Evolutionary conservation across 2,797 vertebrate genomes (phyloP), one percentile per base, ranked within the genome.

Genomic region (Orientallactaga sibirica): DNA sequence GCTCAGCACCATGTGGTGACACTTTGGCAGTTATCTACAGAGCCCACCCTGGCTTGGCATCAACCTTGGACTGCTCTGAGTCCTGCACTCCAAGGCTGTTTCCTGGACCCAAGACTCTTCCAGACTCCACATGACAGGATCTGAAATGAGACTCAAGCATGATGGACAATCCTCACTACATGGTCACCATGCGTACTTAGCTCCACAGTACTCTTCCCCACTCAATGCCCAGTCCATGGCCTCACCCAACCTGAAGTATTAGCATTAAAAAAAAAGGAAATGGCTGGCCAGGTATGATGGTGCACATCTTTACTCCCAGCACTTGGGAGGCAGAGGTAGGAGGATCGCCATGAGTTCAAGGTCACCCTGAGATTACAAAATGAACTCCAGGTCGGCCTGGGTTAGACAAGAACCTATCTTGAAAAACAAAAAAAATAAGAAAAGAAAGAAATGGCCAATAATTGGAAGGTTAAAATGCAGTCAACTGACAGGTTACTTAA

Each of bases 401-500:
- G 55, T 3, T 58, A 58, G 15, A 58, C 15, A 16, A 58, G 55
- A 58, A 14, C 55, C 55, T 58, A 58, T 12, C 11, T 58, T 58
- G 24, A 64, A 24, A 64, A 64, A 64, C 15, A 4, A 64, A 22
- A 64, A 22, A 8, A 24, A 64, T 5, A 64, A 24, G 11, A 11
- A 77, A 58, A 58, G 64, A 64, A 92, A 85, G 5, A 73, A 90
- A 91, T 1, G 18, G 16, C 19, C 41, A 73, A 78, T 12, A n/a
- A 85, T 29, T 0, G 24, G 86, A 92, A 88, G 66, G 43, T 71
- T 66, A 80, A 68, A 62, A 84, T 79, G 70, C 55, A 79, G 58
- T 71, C 37, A 52, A 52, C 0, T 25, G 77, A 92, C 41, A 92
- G 33, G 33, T 91, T 25, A 74, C 83, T 93, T 70, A 91, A 94